These are phyloP conservation scores for Brienomyrus brachyistius DNA, from an alignment of 2,113 vertebrate genomes.

Conservation along the genomic window DNA sequence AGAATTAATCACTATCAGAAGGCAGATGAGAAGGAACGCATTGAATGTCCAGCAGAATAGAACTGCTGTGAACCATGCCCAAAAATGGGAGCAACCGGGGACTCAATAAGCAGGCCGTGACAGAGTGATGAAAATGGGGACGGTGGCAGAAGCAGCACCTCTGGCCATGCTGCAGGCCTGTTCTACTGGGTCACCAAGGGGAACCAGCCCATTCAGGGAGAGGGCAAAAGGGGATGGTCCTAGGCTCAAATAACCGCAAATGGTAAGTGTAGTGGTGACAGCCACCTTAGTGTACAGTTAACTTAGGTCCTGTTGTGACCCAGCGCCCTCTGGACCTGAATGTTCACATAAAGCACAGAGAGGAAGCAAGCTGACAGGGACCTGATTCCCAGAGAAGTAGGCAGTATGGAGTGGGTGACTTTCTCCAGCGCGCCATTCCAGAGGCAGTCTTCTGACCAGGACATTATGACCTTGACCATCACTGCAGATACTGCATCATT, in stretches of 20 bases:
- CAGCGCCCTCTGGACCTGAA: neutral
- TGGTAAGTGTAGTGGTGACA: neutral
- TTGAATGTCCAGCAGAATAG: neutral
- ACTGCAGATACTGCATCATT: neutral
- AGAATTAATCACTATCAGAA: neutral
- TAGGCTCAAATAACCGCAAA: neutral
- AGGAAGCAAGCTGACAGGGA: neutral
- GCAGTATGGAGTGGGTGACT: neutral
- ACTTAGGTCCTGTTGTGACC: neutral
- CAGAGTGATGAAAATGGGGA: neutral
- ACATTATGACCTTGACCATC: neutral
- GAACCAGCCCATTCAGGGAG: neutral
- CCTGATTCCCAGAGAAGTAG: neutral
- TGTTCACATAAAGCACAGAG: neutral
- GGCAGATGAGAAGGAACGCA: neutral
- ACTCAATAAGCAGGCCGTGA: neutral
- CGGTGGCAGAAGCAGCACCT: neutral
- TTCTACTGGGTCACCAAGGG: neutral
- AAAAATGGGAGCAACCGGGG: neutral
- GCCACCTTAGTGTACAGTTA: neutral
- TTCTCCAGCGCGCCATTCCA: neutral
- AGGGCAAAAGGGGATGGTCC: neutral
- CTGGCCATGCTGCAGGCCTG: neutral
- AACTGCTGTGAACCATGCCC: neutral
- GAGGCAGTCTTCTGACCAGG: neutral